Evolutionary conservation across 2,888 invertebrate species (phyloP).

Genomic region (Seira ritae): DNA sequence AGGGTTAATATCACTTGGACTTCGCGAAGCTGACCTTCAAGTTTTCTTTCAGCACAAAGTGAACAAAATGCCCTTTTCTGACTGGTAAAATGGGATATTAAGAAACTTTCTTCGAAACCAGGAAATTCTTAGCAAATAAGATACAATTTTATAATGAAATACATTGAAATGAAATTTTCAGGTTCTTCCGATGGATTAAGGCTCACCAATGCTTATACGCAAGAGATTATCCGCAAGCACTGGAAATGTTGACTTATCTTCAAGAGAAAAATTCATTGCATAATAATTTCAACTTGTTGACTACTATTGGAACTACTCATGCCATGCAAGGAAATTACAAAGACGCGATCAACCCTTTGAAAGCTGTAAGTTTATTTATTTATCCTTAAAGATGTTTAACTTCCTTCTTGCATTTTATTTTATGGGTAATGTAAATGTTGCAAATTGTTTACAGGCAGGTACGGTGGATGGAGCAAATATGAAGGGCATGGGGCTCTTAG

Average conservation of each 20-base stretch:
- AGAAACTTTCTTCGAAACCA: too few relatives aligned
- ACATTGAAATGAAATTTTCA: slow-evolving; percentile 17
- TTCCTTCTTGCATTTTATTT: neutral
- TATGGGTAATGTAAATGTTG: too few relatives aligned
- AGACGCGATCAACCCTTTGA: slow-evolving; percentile 79
- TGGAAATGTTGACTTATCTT: slow-evolving; percentile 81
- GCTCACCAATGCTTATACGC: slow-evolving; percentile 80
- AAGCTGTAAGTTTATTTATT: slow-evolving; percentile 76
- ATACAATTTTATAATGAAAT: neutral
- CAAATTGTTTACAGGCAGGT: too few relatives aligned
- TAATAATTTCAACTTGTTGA: slow-evolving; percentile 82
- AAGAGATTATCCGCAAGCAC: slow-evolving; percentile 83
- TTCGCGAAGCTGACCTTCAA: slow-evolving; percentile 85
- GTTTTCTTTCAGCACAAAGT: slow-evolving; percentile 82
- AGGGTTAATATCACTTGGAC: slow-evolving; percentile 83
- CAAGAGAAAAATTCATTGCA: slow-evolving; percentile 82
- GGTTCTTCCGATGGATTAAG: slow-evolving; percentile 76
- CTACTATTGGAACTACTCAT: slow-evolving; percentile 84
- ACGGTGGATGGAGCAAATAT: slow-evolving; percentile 76
- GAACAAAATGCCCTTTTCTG: slow-evolving; percentile 76
- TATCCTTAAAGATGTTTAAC: neutral
- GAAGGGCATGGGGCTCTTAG: slow-evolving; percentile 82
- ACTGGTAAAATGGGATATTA: slow-evolving; percentile 79
- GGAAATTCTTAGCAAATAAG: too few relatives aligned
- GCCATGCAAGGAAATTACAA: slow-evolving; percentile 84